phyloP scores from a whole-genome alignment of 2,797 vertebrate genomes.

The Gambelia wislizenii region DNA sequence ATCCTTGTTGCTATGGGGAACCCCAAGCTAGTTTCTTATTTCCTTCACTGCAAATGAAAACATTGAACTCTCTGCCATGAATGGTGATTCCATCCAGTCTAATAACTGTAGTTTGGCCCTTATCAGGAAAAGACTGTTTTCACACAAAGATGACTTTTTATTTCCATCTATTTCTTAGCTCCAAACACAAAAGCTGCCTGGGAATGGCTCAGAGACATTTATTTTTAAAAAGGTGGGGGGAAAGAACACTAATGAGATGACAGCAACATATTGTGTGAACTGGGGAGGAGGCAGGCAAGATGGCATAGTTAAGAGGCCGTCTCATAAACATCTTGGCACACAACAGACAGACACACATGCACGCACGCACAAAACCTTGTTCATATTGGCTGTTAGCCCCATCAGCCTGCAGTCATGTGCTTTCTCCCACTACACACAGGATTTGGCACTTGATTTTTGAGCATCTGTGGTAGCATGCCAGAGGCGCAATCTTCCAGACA shows the following conservation, averaged over 20 bases:
- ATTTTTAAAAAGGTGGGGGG: not conserved
- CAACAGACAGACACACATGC: not conserved
- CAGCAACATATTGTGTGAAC: not conserved
- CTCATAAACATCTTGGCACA: not conserved
- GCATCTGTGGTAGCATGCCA: not conserved
- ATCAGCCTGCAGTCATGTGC: not conserved
- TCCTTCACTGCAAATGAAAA: conserved; percentile 33
- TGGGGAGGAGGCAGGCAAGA: not conserved
- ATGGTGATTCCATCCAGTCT: not conserved
- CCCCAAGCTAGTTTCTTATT: conserved; percentile 30
- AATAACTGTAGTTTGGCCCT: conserved; percentile 1
- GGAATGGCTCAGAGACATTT: conserved; percentile 37
- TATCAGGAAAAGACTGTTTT: conserved; percentile 28
- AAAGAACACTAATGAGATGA: conserved; percentile 34
- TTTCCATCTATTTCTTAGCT: conserved; percentile 45
- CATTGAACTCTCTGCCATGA: conserved; percentile 22
- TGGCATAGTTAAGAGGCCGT: not conserved
- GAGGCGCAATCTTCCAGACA: not conserved
- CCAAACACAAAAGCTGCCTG: conserved; percentile 28
- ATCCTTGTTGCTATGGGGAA: conserved; percentile 28
- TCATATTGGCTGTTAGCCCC: not conserved
- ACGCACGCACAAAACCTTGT: too few species aligned
- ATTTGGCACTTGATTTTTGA: not conserved
- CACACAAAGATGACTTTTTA: conserved; percentile 30
- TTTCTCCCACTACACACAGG: not conserved